Evolutionary conservation across 2,888 invertebrate genomes (phyloP).

Genomic region (Ametastegia equiseti): DNA sequence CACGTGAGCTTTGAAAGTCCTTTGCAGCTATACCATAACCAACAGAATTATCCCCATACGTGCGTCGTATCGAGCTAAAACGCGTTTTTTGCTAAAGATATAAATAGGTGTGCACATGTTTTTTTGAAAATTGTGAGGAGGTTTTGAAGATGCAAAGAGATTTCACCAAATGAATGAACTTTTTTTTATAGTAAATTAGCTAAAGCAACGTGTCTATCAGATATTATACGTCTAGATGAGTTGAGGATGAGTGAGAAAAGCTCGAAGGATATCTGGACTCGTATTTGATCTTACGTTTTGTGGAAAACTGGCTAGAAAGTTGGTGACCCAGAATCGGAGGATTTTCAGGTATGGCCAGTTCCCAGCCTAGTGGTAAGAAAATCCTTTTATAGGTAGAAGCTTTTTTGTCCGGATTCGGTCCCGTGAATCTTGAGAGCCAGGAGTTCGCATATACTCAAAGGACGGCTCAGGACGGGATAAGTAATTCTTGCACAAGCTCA

Average conservation of each 20-base stretch:
- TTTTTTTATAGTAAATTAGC: background rate
- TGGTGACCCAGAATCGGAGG: background rate
- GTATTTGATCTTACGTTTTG: constrained; percentile 5
- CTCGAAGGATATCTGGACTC: background rate
- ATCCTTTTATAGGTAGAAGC: background rate
- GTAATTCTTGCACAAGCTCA: background rate
- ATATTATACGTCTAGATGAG: background rate
- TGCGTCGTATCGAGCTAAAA: background rate
- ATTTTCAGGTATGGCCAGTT: background rate
- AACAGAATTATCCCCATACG: background rate
- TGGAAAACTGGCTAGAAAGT: background rate
- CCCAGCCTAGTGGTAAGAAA: background rate
- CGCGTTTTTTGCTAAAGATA: too few relatives aligned
- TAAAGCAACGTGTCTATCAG: too few relatives aligned
- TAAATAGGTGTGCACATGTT: too few relatives aligned
- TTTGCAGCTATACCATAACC: background rate
- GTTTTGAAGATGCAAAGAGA: background rate
- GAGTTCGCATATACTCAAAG: background rate
- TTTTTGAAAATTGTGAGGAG: background rate
- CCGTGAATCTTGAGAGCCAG: background rate
- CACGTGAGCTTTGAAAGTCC: background rate
- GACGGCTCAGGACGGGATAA: background rate
- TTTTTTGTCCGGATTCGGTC: constrained; percentile 18
- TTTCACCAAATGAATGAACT: background rate
- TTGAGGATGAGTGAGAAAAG: background rate